Percentiles rank a stretch among this genome's conserved stretches.
Conservation (phyloP, 2,113 vertebrate genomes). For the Paraplagusia blochii region DNA sequence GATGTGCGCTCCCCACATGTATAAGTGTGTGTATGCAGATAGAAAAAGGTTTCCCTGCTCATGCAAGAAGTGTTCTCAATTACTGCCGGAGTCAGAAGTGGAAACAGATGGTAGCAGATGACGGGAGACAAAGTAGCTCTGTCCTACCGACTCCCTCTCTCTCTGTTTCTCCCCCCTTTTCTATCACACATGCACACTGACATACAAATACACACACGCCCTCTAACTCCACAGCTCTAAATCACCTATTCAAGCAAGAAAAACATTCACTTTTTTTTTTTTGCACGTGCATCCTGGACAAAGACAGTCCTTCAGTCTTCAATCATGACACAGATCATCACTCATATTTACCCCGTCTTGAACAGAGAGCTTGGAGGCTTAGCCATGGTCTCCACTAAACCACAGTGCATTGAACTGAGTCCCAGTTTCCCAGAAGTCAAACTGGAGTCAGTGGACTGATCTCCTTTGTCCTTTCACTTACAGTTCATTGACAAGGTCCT, state of each 20-base stretch:
- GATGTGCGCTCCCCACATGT: neutral
- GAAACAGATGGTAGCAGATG: conserved; percentile 79
- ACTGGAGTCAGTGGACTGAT: conserved; percentile 23
- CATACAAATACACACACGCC: conserved; percentile 7
- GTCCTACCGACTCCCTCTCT: conserved; percentile 53
- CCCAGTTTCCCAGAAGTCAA: conserved; percentile 40
- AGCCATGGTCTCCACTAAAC: conserved; percentile 39
- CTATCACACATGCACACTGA: conserved; percentile 6
- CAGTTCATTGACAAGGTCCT: too few relatives aligned
- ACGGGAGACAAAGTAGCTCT: conserved; percentile 74
- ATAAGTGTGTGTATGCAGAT: conserved; percentile 26
- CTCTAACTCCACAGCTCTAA: conserved; percentile 39
- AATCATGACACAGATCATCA: conserved; percentile 61
- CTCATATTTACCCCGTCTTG: conserved; percentile 54
- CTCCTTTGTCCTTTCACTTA: conserved; percentile 43
- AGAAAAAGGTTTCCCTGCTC: conserved; percentile 77
- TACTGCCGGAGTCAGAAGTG: conserved; percentile 75
- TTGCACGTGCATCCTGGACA: conserved; percentile 44
- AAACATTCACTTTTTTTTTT: conserved; percentile 19
- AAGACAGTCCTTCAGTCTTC: conserved; percentile 60
- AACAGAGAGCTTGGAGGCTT: conserved; percentile 50
- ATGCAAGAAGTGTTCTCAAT: conserved; percentile 78
- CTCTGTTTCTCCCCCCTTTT: conserved; percentile 12
- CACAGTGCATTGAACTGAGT: conserved; percentile 49
- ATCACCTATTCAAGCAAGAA: conserved; percentile 40